phyloP scores from a whole-genome alignment of 2,113 vertebrate genomes.

The Hippocampus abdominalis region DNA sequence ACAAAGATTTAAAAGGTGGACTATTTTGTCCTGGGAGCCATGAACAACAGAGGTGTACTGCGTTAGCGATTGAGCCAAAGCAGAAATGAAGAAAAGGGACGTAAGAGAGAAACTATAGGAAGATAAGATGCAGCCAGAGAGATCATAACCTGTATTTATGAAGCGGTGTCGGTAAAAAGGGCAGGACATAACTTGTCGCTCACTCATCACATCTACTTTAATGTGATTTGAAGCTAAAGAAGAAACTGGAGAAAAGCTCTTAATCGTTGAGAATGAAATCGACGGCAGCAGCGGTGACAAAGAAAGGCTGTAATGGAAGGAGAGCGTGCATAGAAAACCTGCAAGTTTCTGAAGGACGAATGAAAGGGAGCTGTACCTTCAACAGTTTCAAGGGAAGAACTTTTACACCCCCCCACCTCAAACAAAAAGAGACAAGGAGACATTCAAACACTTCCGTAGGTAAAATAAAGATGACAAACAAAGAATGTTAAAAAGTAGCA shows the following conservation, averaged over 20 bases:
- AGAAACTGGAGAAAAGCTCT: not conserved
- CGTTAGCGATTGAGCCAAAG: slow-evolving; percentile 11
- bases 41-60: not conserved
- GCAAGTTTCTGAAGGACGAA: not conserved
- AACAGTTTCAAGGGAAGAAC: not conserved
- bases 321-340: not conserved
- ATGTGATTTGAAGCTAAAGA: not conserved
- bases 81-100: not conserved
- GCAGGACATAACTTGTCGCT: not conserved
- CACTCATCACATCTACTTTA: not conserved
- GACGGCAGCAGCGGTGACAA: not conserved
- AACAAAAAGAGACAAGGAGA: not conserved
- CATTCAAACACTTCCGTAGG: not conserved
- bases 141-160: not conserved
- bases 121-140: not conserved
- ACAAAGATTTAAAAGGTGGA: slow-evolving; percentile 2
- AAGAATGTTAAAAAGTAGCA: not conserved
- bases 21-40: not conserved
- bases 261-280: not conserved
- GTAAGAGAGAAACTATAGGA: not conserved
- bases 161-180: not conserved
- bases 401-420: too few relatives aligned
- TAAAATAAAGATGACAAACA: slow-evolving; percentile 20
- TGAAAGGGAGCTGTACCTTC: not conserved
- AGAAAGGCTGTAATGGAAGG: not conserved